Evolutionary conservation across 2,113 vertebrate species (phyloP).

Genomic region (Pedionomus torquatus): DNA sequence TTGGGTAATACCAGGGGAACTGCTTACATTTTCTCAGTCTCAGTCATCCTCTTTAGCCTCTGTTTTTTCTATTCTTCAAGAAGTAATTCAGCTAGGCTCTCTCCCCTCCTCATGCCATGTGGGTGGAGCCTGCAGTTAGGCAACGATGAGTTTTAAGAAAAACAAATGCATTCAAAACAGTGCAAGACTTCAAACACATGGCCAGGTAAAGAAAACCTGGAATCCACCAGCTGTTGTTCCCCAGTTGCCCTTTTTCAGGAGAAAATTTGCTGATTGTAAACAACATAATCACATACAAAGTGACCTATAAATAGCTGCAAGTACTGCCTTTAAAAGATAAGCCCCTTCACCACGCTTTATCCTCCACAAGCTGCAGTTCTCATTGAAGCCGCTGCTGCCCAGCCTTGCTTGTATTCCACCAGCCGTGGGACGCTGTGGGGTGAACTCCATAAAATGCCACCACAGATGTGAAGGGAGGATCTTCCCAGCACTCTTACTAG

Average conservation of each 20-base stretch:
- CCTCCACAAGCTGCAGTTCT: neutral
- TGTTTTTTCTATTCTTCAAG: neutral
- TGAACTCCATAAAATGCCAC: neutral
- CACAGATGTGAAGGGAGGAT: neutral
- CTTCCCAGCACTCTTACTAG: neutral
- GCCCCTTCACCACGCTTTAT: neutral
- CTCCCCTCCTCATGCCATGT: neutral
- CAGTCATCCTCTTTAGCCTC: neutral
- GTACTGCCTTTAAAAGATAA: neutral
- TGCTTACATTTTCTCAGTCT: neutral
- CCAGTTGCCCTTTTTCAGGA: neutral
- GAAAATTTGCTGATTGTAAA: neutral
- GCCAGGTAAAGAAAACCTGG: neutral
- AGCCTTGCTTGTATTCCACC: neutral
- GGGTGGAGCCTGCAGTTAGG: neutral
- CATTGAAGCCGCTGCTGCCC: neutral
- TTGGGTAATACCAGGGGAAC: neutral
- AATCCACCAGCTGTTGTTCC: neutral
- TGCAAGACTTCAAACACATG: neutral
- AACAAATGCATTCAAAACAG: neutral
- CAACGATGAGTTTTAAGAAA: neutral
- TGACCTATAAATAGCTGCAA: neutral
- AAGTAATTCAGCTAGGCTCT: neutral
- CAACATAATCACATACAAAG: neutral
- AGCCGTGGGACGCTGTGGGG: neutral